A percentile compares a stretch with the other conserved stretches of the same genome.
These are phyloP conservation scores for Enteromius paludinosus DNA, from an alignment of 2,797 vertebrate genomes.

Conservation along the genomic window DNA sequence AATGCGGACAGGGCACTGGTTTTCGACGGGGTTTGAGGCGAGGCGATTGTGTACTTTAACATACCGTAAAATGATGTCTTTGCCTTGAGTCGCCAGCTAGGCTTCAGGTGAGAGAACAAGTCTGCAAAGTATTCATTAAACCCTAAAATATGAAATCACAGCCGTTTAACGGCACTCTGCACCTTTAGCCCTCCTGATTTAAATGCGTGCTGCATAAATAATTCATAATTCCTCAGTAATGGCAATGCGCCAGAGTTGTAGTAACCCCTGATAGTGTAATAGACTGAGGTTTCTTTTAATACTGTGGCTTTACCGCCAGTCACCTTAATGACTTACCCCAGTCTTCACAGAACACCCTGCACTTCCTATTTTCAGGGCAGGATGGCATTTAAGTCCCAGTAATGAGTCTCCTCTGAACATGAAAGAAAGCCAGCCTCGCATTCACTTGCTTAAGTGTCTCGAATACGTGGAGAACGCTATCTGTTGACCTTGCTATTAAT, in stretches of 20 bases:
- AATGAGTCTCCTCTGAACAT: slow-evolving; percentile 47
- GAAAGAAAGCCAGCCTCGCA: slow-evolving; percentile 21
- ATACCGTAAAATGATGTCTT: slow-evolving; percentile 70
- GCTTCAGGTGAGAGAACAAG: slow-evolving; percentile 50
- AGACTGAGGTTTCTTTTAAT: slow-evolving; percentile 64
- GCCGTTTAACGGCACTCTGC: slow-evolving; percentile 67
- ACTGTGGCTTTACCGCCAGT: slow-evolving; percentile 56
- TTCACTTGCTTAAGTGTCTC: background rate
- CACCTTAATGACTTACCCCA: slow-evolving; percentile 64
- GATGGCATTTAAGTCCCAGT: slow-evolving; percentile 51
- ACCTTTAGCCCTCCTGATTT: slow-evolving; percentile 73
- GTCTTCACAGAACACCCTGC: slow-evolving; percentile 57
- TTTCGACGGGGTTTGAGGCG: slow-evolving; percentile 52
- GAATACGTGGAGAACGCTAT: background rate
- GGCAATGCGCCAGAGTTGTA: slow-evolving; percentile 67
- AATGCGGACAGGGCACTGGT: slow-evolving; percentile 61
- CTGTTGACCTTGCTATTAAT: background rate
- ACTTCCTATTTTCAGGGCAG: slow-evolving; percentile 12
- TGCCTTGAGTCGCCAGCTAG: slow-evolving; percentile 25
- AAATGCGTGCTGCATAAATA: slow-evolving; percentile 66
- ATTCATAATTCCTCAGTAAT: slow-evolving; percentile 71
- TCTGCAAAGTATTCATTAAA: slow-evolving; percentile 74
- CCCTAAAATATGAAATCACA: slow-evolving; percentile 74
- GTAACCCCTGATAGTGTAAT: slow-evolving; percentile 72
- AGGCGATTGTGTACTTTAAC: slow-evolving; percentile 64